Conservation (phyloP, 2,888 invertebrate genomes). For the Sarcophaga variegata region DNA sequence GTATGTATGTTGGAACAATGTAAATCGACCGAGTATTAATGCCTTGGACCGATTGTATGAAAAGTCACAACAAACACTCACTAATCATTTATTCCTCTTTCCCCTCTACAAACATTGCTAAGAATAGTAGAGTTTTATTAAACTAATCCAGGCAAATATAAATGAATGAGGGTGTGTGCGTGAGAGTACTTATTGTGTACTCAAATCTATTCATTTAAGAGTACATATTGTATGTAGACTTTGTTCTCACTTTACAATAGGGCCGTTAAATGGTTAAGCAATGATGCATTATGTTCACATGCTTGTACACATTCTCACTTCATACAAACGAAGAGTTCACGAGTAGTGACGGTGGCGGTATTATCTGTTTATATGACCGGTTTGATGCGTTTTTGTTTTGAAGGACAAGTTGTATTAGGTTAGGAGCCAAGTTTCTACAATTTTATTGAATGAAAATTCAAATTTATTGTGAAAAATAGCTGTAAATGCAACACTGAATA, state of each 20-base stretch:
- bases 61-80: not conserved
- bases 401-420: not conserved
- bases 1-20: constrained; percentile 9
- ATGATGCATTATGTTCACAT: not conserved
- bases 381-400: not conserved
- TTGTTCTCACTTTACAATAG: constrained; percentile 36
- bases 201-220: not conserved
- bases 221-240: constrained; percentile 7
- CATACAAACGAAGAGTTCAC: not conserved
- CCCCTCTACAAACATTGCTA: not conserved
- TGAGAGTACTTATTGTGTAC: not conserved
- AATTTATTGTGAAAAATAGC: too few relatives aligned
- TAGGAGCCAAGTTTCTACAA: too few relatives aligned
- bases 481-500: too few relatives aligned
- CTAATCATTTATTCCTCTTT: not conserved
- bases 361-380: not conserved
- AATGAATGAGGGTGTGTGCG: too few relatives aligned
- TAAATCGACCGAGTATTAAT: constrained; percentile 14
- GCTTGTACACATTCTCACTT: not conserved
- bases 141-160: not conserved
- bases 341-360: not conserved
- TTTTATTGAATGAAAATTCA: too few relatives aligned
- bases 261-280: not conserved
- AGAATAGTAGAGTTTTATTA: not conserved
- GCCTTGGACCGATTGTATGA: not conserved